Evolutionary conservation across 2,888 invertebrate species (phyloP), one percentile per base, ranked within the genome.

Genomic region (Encarsia formosa): DNA sequence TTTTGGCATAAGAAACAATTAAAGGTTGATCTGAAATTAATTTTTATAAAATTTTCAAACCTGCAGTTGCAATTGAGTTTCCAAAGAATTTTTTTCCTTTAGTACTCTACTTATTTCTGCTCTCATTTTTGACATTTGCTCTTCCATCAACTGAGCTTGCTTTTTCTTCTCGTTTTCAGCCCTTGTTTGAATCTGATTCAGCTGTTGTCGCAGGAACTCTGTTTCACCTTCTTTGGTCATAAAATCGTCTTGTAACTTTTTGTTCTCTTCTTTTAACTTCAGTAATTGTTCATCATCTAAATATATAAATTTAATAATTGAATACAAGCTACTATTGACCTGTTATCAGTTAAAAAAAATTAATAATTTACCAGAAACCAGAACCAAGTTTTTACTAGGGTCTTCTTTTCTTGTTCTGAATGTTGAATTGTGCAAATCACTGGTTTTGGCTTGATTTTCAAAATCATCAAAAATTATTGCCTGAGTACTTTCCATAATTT

Each of bases 151-250:
- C 24, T 62, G 61, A 5, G 61, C 58, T 32, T 65, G 66, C 23
- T 71, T 67, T 24, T 60, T 50, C 48, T 52, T 65, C 16, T 66
- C 65, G 42, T 65, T 65, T 29, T 66, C 65, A 20, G 65, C 59
- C n/a, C 67, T 59, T 3, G 58, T 24, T 41, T 67, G 65, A 16
- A 60, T 56, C 49, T 66, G 68, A 19, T 64, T 63, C 5, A 70
- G 44, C 40, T 67, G 68, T 40, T 63, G 63, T 5, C 72, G 57
- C 5, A 73, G 48, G 59, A 67, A 70, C 19, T 57, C 59, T 1
- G 61, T 61, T 53, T 73, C 71, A 4, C 73, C 72, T 37, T 69
- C 65, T 49, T 71, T 72, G 1, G 66, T 64, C 59, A 65, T 64
- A 39, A 69, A 65, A 20, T 69, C 63, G 24, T 63, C 61, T 6